Conservation (phyloP, 2,113 vertebrate genomes). For the Rhea americana region DNA sequence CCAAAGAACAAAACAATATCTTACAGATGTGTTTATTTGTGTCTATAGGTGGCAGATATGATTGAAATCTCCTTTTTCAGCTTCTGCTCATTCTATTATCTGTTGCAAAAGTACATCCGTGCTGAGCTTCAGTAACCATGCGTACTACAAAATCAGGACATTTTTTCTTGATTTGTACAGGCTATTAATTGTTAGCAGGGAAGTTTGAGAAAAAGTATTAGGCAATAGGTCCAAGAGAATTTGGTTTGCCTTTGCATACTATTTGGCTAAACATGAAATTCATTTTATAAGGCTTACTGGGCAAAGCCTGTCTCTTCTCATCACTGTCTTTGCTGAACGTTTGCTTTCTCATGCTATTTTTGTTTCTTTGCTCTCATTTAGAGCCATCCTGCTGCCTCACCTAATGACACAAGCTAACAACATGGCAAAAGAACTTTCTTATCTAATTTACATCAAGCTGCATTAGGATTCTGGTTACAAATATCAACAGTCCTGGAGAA, state of each 20-base stretch:
- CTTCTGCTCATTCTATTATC: not conserved
- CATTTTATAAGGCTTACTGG: not conserved
- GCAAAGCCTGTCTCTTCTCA: not conserved
- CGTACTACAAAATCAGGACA: not conserved
- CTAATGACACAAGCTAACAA: not conserved
- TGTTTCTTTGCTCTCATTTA: slow-evolving; percentile 9
- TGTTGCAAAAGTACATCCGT: not conserved
- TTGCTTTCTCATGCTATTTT: slow-evolving; percentile 20
- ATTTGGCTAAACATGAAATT: not conserved
- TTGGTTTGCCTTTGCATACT: not conserved
- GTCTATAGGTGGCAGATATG: not conserved
- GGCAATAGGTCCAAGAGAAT: not conserved
- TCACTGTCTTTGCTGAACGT: not conserved
- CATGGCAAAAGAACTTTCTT: not conserved
- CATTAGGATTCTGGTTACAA: not conserved
- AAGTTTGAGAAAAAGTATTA: not conserved
- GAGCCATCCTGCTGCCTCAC: not conserved
- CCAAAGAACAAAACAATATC: not conserved
- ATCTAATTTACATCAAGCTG: not conserved
- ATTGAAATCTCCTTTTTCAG: not conserved
- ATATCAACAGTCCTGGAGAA: not conserved
- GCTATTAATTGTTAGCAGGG: not conserved
- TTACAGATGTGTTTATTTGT: not conserved
- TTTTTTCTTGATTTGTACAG: not conserved
- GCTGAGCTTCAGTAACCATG: not conserved